Conservation (phyloP, 2,888 invertebrate genomes). For the Baronia brevicornis region DNA sequence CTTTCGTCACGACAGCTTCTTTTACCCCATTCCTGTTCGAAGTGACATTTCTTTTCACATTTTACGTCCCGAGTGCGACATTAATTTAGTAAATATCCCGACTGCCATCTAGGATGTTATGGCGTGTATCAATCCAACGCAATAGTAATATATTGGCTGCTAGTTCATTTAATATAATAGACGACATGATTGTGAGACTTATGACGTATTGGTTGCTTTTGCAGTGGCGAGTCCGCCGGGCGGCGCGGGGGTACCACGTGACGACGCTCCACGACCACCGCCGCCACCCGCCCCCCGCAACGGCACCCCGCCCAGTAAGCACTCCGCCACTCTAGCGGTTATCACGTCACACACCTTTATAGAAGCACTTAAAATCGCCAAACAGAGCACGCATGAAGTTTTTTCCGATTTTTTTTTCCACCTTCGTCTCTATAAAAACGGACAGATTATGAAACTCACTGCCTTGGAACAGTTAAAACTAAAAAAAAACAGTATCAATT, state of each 20-base stretch:
- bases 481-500: too few relatives aligned
- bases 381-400: too few relatives aligned
- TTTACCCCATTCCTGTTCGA: too few relatives aligned
- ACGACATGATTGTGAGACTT: not conserved
- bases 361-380: not conserved
- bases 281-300: conserved; percentile 66
- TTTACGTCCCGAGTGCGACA: too few relatives aligned
- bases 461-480: too few relatives aligned
- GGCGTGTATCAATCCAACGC: conserved; percentile 1
- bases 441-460: too few relatives aligned
- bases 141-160: not conserved
- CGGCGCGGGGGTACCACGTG: conserved; percentile 67
- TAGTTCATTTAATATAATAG: not conserved
- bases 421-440: too few relatives aligned
- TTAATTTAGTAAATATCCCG: too few relatives aligned
- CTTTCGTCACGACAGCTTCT: too few relatives aligned
- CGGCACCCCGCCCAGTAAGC: conserved; percentile 70
- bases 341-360: conserved; percentile 32
- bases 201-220: conserved; percentile 57
- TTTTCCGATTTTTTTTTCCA: too few relatives aligned
- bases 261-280: conserved; percentile 61
- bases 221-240: conserved; percentile 91
- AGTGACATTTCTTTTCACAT: too few relatives aligned
- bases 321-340: conserved; percentile 49
- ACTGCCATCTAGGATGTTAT: too few relatives aligned